phyloP scores from a whole-genome alignment of 2,888 invertebrate genomes.

The Phrixothrix hirtus region DNA sequence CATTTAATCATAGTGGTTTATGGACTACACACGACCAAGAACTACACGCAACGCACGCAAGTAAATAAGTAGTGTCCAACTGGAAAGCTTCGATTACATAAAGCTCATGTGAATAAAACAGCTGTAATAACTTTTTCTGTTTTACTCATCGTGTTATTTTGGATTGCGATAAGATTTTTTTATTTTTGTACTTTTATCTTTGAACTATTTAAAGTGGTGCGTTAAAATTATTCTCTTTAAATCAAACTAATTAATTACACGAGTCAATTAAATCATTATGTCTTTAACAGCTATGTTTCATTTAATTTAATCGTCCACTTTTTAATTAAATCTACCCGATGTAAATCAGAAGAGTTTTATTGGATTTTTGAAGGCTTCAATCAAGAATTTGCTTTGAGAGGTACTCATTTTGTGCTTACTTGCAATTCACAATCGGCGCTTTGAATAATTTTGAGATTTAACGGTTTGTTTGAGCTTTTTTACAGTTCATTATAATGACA shows the following conservation, averaged over 20 bases:
- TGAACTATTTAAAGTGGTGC: no score
- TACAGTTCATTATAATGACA: no score
- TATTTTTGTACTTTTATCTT: no score
- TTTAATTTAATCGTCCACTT: conserved; percentile 13
- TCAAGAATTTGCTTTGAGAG: conserved; percentile 6
- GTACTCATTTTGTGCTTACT: conserved; percentile 3
- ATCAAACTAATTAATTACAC: conserved; percentile 10
- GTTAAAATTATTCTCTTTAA: neutral
- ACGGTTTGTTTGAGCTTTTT: conserved; percentile 13
- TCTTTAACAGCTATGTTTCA: conserved; percentile 5
- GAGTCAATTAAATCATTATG: conserved; percentile 8
- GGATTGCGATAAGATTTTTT: neutral
- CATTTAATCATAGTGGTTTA: conserved; percentile 27
- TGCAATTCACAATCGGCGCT: conserved; percentile 8
- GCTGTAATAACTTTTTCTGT: conserved; percentile 18
- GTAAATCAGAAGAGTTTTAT: conserved; percentile 7
- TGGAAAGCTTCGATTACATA: conserved; percentile 12
- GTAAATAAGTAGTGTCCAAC: conserved; percentile 11
- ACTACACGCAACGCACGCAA: conserved; percentile 28
- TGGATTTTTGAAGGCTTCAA: conserved; percentile 12
- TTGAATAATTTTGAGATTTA: conserved; percentile 9
- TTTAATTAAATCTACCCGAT: conserved; percentile 11
- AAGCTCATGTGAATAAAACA: conserved; percentile 15
- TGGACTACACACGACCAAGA: conserved; percentile 21
- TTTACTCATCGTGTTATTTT: neutral